Base-by-base conservation (phyloP, 1,140 invertebrate genomes). In the Augochlora pura region DNA sequence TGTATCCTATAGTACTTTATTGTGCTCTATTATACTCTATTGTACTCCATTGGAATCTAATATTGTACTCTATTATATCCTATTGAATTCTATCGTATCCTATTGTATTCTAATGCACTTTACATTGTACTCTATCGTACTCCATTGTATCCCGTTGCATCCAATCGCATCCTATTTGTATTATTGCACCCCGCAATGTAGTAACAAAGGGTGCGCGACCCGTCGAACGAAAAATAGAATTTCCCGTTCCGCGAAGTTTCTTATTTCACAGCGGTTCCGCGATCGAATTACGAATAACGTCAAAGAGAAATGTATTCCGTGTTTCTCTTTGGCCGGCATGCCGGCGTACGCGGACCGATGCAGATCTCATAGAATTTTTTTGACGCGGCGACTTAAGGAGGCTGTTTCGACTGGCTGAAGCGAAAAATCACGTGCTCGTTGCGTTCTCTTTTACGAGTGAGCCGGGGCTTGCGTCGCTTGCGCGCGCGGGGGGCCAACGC, bases 301-400 rank as follows among this genome's bases (percentile, higher is more conserved):
- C 8, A 65, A 42, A 65, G n/a, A 14, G 38, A n/a, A 42, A 42
- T 65, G 16, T 38, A 38, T 63, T 63, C 27, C 27, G 27, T 63
- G 14, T 39, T 14, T 21, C 63, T 5, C 49, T 52, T 16, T 14
- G 49, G 16, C n/a, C 32, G 21, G 5, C 10, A 0, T 9, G 38
- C n/a, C 38, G 32, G 0, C 38, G 5, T 65, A 32, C 4, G 4
- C 4, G n/a, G n/a, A n/a, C n/a, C n/a, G n/a, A 32, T 32, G 32
- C 4, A 32, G 1, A n/a, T 42, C 39, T 14, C 63, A 42, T 42
- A 7, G 18, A 16, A 63, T 64, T 64, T 64, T 64, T 64, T 42
- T 38, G 38, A 10, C 63, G 63, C 12, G 38, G 16, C 63, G 38
- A 64, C 32, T 65, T 65, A 65, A 42, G 63, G 63, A 63, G 38